Percentiles rank a stretch among this genome's conserved stretches.
Evolutionary conservation across 2,113 vertebrate genomes (phyloP).

Genomic region (Orcinus orca): DNA sequence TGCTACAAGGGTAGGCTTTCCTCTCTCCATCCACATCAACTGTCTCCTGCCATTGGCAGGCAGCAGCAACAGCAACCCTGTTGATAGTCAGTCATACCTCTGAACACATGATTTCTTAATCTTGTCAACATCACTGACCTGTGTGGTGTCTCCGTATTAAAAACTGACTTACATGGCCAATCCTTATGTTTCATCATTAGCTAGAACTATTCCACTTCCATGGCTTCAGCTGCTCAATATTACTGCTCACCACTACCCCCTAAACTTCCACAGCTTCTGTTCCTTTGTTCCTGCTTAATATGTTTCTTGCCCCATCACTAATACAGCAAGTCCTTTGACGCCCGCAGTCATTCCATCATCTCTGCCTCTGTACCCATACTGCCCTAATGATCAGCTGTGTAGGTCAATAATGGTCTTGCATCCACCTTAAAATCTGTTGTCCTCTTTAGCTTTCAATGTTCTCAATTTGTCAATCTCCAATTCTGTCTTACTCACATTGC

Average conservation of each 20-base stretch:
- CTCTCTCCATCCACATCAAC: background rate
- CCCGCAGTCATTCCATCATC: fast-evolving
- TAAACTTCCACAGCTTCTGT: background rate
- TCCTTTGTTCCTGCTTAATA: background rate
- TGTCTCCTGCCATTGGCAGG: background rate
- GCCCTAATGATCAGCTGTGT: background rate
- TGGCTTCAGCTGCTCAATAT: background rate
- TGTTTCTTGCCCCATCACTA: background rate
- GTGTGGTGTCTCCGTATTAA: background rate
- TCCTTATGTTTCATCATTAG: background rate
- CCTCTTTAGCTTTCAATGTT: background rate
- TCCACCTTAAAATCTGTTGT: background rate
- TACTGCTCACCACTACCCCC: background rate
- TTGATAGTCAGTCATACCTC: background rate
- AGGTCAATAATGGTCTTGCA: background rate
- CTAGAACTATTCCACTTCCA: background rate
- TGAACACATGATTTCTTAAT: background rate
- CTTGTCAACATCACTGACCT: background rate
- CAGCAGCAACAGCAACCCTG: background rate
- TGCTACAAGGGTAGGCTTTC: background rate
- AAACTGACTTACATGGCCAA: background rate
- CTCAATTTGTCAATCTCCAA: background rate
- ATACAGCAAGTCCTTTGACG: background rate
- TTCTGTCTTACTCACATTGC: background rate
- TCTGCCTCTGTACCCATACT: background rate